Evolutionary conservation across 2,888 invertebrate species (phyloP).

Genomic region (Catocala sponsa): DNA sequence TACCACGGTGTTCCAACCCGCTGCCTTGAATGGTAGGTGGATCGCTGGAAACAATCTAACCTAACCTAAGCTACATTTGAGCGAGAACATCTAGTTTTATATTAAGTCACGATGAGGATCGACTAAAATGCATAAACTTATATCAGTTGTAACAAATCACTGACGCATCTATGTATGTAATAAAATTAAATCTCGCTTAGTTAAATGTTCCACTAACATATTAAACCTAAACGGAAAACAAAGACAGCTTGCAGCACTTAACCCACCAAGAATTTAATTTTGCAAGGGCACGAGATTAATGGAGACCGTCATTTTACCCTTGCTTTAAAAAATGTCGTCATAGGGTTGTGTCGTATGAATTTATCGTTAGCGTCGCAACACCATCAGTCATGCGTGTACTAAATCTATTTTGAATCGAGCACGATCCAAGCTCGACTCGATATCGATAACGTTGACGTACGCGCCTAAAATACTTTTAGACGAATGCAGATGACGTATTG

Average conservation of each 20-base stretch:
- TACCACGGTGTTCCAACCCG: no score
- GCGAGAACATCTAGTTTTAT: no score
- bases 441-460: constrained; percentile 46
- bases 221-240: constrained; percentile 9
- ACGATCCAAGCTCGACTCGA: constrained; percentile 44
- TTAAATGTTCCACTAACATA: no score
- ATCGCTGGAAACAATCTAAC: no score
- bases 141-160: no score
- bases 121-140: no score
- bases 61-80: no score
- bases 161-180: no score
- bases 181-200: no score
- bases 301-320: constrained; percentile 70
- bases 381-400: constrained; percentile 79
- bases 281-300: constrained; percentile 71
- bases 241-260: constrained; percentile 21
- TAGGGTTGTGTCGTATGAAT: constrained; percentile 74
- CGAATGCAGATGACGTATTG: constrained; percentile 16
- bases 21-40: no score
- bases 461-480: constrained; percentile 35
- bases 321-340: constrained; percentile 73
- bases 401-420: constrained; percentile 66
- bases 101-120: no score
- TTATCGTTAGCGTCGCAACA: constrained; percentile 71
- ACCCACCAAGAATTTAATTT: constrained; percentile 42